phyloP scores from a whole-genome alignment of 2,113 vertebrate genomes.

The Ranitomeya imitator region DNA sequence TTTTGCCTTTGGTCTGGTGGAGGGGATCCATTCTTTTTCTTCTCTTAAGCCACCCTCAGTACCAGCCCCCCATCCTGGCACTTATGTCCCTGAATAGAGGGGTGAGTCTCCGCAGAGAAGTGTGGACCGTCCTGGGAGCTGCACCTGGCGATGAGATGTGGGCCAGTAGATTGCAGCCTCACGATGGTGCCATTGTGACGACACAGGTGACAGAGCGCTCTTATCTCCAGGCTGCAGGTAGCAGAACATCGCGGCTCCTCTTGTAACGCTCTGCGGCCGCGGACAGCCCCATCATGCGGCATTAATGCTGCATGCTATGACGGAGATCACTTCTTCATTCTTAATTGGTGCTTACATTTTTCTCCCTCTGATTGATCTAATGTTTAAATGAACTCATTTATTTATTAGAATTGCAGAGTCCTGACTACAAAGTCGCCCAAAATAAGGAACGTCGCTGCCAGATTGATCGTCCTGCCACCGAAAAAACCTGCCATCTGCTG shows the following conservation, averaged over 20 bases:
- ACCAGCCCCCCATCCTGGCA: too few relatives aligned
- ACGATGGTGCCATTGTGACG: neutral
- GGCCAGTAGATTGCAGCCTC: too few relatives aligned
- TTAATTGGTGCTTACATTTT: slow-evolving; percentile 87
- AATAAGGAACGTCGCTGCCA: slow-evolving; percentile 77
- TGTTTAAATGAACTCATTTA: slow-evolving; percentile 84
- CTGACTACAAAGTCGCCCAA: slow-evolving; percentile 76
- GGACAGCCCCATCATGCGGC: slow-evolving; percentile 82
- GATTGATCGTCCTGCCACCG: slow-evolving; percentile 74
- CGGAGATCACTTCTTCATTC: slow-evolving; percentile 84
- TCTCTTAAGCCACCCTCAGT: too few relatives aligned
- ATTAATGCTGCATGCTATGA: slow-evolving; percentile 85
- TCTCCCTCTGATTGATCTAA: slow-evolving; percentile 85
- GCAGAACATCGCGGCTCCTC: slow-evolving; percentile 57
- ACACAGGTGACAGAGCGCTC: slow-evolving; percentile 6
- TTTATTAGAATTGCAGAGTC: slow-evolving; percentile 78
- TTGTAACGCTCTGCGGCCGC: slow-evolving; percentile 70
- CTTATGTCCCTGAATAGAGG: too few relatives aligned
- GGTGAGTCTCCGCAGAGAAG: too few relatives aligned
- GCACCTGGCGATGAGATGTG: too few relatives aligned
- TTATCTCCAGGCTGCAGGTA: slow-evolving; percentile 68
- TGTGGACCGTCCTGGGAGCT: too few relatives aligned
- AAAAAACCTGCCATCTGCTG: slow-evolving; percentile 69
- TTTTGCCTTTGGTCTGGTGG: too few relatives aligned
- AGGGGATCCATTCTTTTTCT: too few relatives aligned